Conservation (phyloP, 35 echinoderm and acorn worm genomes). For the Eucidaris tribuloides region DNA sequence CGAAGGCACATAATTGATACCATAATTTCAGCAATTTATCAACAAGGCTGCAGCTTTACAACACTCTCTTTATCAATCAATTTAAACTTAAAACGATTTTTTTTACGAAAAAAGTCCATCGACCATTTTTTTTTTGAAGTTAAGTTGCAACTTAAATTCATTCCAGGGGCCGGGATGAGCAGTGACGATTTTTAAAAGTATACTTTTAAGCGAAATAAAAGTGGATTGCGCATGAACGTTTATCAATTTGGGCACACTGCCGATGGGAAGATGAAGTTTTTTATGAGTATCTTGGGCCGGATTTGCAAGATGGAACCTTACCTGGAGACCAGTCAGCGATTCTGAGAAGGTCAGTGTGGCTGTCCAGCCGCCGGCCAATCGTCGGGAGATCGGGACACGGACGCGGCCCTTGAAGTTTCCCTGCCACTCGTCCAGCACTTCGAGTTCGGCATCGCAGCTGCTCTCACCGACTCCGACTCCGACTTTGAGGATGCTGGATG, state of each 20-base stretch:
- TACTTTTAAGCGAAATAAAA: not conserved
- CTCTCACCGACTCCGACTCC: not conserved
- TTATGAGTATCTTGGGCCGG: not conserved
- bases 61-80: no score
- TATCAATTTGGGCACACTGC: not conserved
- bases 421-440: constrained; percentile 29
- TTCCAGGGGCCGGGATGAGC: no score
- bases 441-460: not conserved
- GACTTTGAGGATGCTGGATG: not conserved
- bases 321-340: constrained; percentile 45
- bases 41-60: no score
- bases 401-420: constrained; percentile 48
- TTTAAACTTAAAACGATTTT: no score
- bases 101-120: no score
- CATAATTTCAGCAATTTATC: no score
- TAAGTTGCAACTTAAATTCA: no score
- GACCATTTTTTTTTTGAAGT: no score
- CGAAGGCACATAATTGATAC: no score
- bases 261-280: not conserved
- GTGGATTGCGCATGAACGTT: not conserved
- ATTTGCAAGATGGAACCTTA: constrained; percentile 1
- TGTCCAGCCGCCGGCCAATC: constrained; percentile 44
- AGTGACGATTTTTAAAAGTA: not conserved
- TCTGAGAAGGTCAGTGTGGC: constrained; percentile 35
- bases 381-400: constrained; percentile 8